These are phyloP conservation scores for Microctonus brassicae DNA, from an alignment of 2,888 invertebrate genomes.

Conservation along the genomic window DNA sequence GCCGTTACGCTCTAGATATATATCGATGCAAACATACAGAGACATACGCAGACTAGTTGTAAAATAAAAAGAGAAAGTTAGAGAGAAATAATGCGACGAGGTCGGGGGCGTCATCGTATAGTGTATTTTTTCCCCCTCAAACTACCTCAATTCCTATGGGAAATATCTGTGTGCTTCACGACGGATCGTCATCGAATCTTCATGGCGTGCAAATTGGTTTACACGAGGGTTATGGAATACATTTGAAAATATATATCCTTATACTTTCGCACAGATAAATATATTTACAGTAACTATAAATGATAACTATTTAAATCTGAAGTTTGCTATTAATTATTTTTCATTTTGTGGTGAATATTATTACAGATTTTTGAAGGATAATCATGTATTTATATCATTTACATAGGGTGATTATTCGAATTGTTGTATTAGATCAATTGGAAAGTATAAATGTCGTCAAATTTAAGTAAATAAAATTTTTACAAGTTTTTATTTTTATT, in stretches of 20 bases:
- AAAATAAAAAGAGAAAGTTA: not conserved
- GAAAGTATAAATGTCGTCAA: too few species aligned
- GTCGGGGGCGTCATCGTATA: slow-evolving; percentile 18
- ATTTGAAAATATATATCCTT: slow-evolving; percentile 27
- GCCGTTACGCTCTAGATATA: slow-evolving; percentile 37
- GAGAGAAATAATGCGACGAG: not conserved
- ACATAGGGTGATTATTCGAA: too few species aligned
- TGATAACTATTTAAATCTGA: too few species aligned
- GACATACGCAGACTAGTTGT: slow-evolving; percentile 9
- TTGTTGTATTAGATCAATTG: too few species aligned
- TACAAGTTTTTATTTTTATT: too few species aligned
- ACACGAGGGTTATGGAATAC: slow-evolving; percentile 49
- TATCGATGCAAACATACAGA: slow-evolving; percentile 30
- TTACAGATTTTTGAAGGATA: too few species aligned
- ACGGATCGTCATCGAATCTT: slow-evolving; percentile 59
- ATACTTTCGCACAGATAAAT: too few species aligned
- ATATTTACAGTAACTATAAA: too few species aligned
- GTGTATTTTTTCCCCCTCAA: slow-evolving; percentile 20
- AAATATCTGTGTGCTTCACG: slow-evolving; percentile 61
- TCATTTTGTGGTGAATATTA: too few species aligned
- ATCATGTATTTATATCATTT: too few species aligned
- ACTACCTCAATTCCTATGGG: slow-evolving; percentile 65
- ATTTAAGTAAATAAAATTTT: too few species aligned
- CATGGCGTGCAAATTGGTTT: slow-evolving; percentile 69
- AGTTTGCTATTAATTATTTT: too few species aligned